Evolutionary conservation across 1,140 invertebrate genomes (phyloP).

Genomic region (Trichogramma pretiosum): DNA sequence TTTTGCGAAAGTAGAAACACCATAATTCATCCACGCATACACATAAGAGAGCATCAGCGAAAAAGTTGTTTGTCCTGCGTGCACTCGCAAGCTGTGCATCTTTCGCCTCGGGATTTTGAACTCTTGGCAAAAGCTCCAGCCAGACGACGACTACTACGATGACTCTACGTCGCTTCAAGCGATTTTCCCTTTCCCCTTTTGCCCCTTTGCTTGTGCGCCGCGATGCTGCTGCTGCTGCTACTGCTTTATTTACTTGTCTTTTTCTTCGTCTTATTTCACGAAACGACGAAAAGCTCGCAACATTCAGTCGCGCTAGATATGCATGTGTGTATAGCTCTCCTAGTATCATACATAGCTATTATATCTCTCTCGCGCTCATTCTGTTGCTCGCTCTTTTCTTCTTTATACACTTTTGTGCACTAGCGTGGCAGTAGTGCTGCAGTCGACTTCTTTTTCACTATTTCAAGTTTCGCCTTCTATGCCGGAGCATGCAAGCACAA

Average conservation of each 20-base stretch:
- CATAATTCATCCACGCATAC: conserved; percentile 32
- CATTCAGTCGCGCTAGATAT: neutral
- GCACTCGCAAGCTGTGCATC: neutral
- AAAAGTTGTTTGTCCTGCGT: conserved; percentile 41
- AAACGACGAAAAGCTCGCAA: conserved; percentile 6
- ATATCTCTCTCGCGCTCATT: conserved; percentile 1
- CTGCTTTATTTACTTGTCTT: conserved; percentile 10
- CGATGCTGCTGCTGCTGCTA: no score
- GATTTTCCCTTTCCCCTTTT: no score
- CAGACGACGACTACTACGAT: no score
- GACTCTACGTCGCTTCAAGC: no score
- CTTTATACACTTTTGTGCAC: neutral
- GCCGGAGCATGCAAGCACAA: neutral
- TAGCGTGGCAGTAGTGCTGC: no score
- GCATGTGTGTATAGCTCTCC: neutral
- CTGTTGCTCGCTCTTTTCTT: conserved; percentile 4
- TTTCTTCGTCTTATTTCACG: conserved; percentile 5
- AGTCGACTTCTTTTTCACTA: neutral
- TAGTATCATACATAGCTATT: conserved; percentile 9
- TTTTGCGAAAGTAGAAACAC: conserved; percentile 33
- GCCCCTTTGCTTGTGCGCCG: no score
- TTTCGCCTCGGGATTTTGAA: conserved; percentile 30
- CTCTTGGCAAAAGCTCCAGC: conserved; percentile 31
- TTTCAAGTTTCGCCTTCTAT: neutral
- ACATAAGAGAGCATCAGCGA: conserved; percentile 28